phyloP scores from a whole-genome alignment of 2,113 vertebrate species.

The Glaucomys volans region DNA sequence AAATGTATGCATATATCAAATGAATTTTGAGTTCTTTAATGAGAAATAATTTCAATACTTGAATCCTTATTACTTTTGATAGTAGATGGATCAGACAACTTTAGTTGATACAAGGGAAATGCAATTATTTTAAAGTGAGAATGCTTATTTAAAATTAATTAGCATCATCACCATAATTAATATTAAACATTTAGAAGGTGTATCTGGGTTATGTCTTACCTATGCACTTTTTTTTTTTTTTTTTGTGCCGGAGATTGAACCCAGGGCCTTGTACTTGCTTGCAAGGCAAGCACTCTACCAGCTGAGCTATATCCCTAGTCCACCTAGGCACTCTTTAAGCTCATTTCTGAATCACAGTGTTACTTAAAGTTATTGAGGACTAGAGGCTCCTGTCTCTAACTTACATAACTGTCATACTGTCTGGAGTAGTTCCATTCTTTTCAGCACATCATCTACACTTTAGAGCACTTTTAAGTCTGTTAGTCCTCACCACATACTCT shows the following conservation, averaged over 20 bases:
- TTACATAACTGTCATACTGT: neutral
- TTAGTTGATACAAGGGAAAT: neutral
- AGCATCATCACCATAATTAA: neutral
- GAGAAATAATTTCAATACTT: neutral
- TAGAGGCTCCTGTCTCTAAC: neutral
- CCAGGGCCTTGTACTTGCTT: no score
- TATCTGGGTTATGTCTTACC: neutral
- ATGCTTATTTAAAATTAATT: slow-evolving; percentile 4
- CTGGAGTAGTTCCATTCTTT: neutral
- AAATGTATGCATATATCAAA: neutral
- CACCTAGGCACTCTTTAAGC: neutral
- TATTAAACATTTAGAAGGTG: neutral
- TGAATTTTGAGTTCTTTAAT: neutral
- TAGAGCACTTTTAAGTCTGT: no score
- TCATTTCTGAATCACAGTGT: neutral
- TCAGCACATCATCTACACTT: neutral
- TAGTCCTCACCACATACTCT: neutral
- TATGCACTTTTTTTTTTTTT: no score
- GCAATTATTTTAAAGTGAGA: neutral
- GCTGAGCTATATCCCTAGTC: no score
- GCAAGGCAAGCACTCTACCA: no score
- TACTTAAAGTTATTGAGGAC: neutral
- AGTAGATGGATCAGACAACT: neutral
- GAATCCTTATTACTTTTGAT: neutral
- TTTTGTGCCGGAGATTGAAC: no score